Base-by-base conservation (phyloP, 1,140 invertebrate genomes). In the Trichomalopsis sarcophagae region DNA sequence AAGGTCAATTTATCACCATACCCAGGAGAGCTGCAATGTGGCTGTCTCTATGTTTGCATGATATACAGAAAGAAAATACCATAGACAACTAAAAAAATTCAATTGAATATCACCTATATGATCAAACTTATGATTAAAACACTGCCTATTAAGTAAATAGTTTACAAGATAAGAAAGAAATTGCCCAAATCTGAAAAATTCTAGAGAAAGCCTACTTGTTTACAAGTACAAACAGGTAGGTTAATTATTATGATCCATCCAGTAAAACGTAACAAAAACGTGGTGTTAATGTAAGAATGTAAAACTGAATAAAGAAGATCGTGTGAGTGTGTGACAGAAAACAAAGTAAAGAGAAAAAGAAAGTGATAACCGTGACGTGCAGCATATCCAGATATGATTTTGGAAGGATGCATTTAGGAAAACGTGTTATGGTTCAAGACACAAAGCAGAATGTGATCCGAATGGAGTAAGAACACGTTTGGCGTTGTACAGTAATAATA, bases 41-140 rank as follows among this genome's bases (percentile, higher is more conserved):
- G 73, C 80, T 85, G 87, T 88, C 86, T 83, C 87, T 88, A 90
- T 84, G 3, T 71, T 62, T 76, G 47, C n/a, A 76, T n/a, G n/a
- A 27, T 86, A 89, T 88, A 86, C 87, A 90, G 90, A 90, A 91
- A 91, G 90, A 91, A 90, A 90, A 91, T 91, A 91, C 90, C 90
- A 89, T 90, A 90, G 87, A 89, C 88, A 88, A 82, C 55, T 17
- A 82, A 62, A 36, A 13, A 40, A 80, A 66, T 68, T 68, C 66
- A 80, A 80, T 80, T 9, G 14, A 80, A 40, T 50, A 50, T 50
- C 23, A 77, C 47, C 10, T n/a, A 44, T n/a, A 44, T 1, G 33
- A 44, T 36, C 27, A 75, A 75, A 50, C 40, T 76, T 74, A 74
- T 40, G 30, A 74, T 36, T 74, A 21, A 74, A 74, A 21, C 17